phyloP scores from a whole-genome alignment of 2,888 invertebrate genomes.

The Leptinotarsa juncta region DNA sequence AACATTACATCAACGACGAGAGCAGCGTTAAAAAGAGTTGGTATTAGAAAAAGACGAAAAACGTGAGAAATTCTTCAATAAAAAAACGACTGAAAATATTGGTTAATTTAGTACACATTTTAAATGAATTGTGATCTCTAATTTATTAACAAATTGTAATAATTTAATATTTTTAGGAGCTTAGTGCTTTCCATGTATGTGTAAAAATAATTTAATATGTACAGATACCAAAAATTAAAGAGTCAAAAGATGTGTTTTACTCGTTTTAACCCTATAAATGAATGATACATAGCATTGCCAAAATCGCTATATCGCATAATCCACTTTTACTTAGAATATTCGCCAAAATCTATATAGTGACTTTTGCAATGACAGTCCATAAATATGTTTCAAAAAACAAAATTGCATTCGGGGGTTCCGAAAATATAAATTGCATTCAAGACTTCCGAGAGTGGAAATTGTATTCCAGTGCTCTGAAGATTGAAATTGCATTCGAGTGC shows the following conservation, averaged over 20 bases:
- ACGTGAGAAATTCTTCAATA: slow-evolving; percentile 35
- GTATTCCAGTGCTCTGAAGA: too few species aligned
- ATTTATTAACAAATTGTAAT: slow-evolving; percentile 45
- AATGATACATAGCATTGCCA: too few species aligned
- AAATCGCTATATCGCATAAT: too few species aligned
- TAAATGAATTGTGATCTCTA: slow-evolving; percentile 52
- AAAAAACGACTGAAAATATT: slow-evolving; percentile 39
- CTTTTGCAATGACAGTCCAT: too few species aligned
- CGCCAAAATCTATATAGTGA: too few species aligned
- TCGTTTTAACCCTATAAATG: neutral
- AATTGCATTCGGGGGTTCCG: too few species aligned
- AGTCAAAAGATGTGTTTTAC: slow-evolving; percentile 15
- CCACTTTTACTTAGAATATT: too few species aligned
- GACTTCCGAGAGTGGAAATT: too few species aligned
- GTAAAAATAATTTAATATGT: slow-evolving; percentile 38
- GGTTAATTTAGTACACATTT: slow-evolving; percentile 38
- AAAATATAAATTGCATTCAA: too few species aligned
- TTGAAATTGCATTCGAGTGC: too few species aligned
- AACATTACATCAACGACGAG: slow-evolving; percentile 46
- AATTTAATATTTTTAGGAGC: slow-evolving; percentile 43
- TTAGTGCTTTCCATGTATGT: slow-evolving; percentile 45
- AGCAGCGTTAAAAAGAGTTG: slow-evolving; percentile 45
- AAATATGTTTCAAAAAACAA: too few species aligned
- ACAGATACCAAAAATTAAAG: slow-evolving; percentile 31
- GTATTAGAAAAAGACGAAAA: slow-evolving; percentile 48